Base-by-base conservation (phyloP, 2,888 invertebrate species). In the Thelaira solivaga region DNA sequence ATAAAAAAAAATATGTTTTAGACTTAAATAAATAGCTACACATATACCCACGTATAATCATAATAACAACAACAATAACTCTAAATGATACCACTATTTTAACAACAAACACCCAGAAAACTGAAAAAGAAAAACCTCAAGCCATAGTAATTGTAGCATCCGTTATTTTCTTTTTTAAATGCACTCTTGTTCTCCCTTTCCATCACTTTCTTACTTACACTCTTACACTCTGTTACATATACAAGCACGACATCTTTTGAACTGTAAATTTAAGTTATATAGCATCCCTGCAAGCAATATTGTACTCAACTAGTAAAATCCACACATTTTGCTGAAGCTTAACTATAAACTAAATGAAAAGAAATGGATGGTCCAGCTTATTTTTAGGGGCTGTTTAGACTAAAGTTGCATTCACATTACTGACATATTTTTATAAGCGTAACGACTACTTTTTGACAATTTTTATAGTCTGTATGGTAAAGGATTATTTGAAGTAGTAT, bases 111-210 rank as follows among this genome's bases (percentile, higher is more conserved):
- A 36, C 13, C 20, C 26, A 43, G 8, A 22, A 8, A 16, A 11
- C 10, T 31, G 2, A 22, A 16, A 16, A 68, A 49, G 24, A 59
- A 49, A n/a, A 59, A 59, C 29, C 68, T 49, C 39, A 49, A 69
- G 59, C 39, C 31, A 11, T 49, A 69, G 68, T 59, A 69, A 69
- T 69, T 69, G 69, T 24, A 69, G 29, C 49, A 49, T 69, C 49
- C 59, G 59, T 57, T 57, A 57, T 45, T 34, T 43, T 65, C 10
- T 13, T 53, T n/a, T 45, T 29, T 36, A n/a, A 16, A 20, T 47
- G 10, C 5, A 22, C 16, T 53, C n/a, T 1, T 13, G 7, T 36
- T 45, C 43, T 34, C 39, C 18, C 41, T 24, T 29, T 24, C 24
- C 20, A 41, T 24, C 41, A 8, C 2, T n/a, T 18, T 24, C 8